Percentiles rank a stretch among this genome's conserved stretches.
Evolutionary conservation across 2,113 vertebrate species (phyloP).

Genomic region (Etia nguti): DNA sequence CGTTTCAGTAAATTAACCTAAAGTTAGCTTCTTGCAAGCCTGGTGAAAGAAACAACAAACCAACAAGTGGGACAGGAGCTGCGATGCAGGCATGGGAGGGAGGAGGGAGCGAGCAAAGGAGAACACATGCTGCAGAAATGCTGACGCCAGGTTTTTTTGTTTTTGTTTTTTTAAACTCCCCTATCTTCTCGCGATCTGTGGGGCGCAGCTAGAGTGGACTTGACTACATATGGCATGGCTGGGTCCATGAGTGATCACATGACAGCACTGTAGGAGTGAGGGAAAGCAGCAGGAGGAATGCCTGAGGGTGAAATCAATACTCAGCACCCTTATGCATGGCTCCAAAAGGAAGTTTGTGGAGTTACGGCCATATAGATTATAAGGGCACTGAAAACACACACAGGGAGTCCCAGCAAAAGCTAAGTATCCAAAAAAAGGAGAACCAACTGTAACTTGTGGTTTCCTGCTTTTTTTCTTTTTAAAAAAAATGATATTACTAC

Average conservation of each 20-base stretch:
- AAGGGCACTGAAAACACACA: not conserved
- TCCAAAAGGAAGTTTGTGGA: conserved; percentile 2
- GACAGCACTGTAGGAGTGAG: conserved; percentile 10
- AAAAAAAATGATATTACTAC: not conserved
- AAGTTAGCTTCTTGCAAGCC: not conserved
- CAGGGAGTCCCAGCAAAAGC: not conserved
- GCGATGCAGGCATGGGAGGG: conserved; percentile 1
- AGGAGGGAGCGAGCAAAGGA: not conserved
- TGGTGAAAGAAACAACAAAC: not conserved
- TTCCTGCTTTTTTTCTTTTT: not conserved
- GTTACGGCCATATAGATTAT: conserved; percentile 30
- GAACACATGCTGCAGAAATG: conserved; percentile 42
- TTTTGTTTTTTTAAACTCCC: not conserved
- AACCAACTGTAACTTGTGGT: not conserved
- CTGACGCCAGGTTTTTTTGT: conserved; percentile 27
- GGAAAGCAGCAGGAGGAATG: conserved; percentile 14
- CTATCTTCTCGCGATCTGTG: conserved; percentile 19
- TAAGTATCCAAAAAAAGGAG: not conserved
- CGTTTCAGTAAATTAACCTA: not conserved
- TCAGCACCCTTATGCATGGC: not conserved
- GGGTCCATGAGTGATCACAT: conserved; percentile 35
- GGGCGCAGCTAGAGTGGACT: not conserved
- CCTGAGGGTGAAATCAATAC: conserved; percentile 58
- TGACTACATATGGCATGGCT: conserved; percentile 66
- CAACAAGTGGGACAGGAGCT: not conserved